These are phyloP conservation scores for Phrynocephalus forsythii DNA, from an alignment of 2,797 vertebrate species.

Conservation along the genomic window DNA sequence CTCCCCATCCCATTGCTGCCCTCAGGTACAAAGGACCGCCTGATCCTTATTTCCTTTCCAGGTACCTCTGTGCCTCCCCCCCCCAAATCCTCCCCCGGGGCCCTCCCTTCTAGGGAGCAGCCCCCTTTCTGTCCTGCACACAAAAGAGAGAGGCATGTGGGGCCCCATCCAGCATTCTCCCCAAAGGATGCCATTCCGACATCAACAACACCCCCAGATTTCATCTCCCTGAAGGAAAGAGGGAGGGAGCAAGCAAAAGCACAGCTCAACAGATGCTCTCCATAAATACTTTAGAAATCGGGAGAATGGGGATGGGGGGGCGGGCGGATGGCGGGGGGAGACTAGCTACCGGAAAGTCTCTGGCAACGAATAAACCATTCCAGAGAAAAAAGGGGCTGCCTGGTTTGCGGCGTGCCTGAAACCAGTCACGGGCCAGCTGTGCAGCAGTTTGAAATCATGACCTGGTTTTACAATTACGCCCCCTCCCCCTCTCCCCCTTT, in stretches of 20 bases:
- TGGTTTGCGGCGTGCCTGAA: not conserved
- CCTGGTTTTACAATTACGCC: not conserved
- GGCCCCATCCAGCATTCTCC: no score
- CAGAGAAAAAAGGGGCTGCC: not conserved
- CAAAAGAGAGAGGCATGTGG: not conserved
- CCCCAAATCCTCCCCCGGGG: not conserved
- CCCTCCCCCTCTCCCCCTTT: not conserved
- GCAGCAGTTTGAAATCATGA: constrained; percentile 37
- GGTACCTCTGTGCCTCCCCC: not conserved
- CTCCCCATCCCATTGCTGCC: not conserved
- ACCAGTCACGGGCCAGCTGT: constrained; percentile 9
- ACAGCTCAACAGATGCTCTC: not conserved
- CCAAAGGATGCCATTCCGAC: not conserved
- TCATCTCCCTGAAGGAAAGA: not conserved
- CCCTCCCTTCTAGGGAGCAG: not conserved
- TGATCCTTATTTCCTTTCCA: not conserved
- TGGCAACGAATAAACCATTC: fast-evolving
- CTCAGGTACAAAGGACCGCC: not conserved
- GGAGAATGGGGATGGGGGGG: not conserved
- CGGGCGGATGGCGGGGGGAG: not conserved
- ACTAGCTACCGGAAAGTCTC: not conserved
- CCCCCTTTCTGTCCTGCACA: not conserved
- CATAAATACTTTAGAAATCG: not conserved
- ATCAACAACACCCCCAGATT: not conserved
- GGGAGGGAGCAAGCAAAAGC: constrained; percentile 7